These are phyloP conservation scores for Drosophila prolongata DNA, from an alignment of 2,888 invertebrate species.

Conservation along the genomic window DNA sequence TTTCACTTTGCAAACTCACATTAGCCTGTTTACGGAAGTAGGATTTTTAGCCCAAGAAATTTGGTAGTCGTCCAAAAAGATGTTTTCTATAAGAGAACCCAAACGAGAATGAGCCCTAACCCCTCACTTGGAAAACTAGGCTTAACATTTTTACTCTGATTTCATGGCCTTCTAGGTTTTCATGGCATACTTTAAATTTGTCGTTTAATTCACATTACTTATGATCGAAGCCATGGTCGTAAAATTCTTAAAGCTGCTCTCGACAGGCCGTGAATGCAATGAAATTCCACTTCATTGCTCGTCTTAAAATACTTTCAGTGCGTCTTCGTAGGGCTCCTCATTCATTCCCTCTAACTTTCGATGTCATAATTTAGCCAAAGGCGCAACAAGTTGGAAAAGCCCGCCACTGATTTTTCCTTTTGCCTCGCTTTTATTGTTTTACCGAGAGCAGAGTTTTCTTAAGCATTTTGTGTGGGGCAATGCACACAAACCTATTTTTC, in stretches of 20 bases:
- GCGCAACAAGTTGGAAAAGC: slow-evolving; percentile 38
- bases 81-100: slow-evolving; percentile 42
- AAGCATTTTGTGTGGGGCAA: slow-evolving; percentile 59
- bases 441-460: slow-evolving; percentile 45
- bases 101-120: slow-evolving; percentile 34
- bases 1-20: slow-evolving; percentile 35
- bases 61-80: slow-evolving; percentile 36
- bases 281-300: slow-evolving; percentile 59
- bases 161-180: slow-evolving; percentile 18
- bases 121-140: background rate
- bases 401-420: slow-evolving; percentile 17
- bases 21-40: slow-evolving; percentile 65
- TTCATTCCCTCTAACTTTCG: background rate
- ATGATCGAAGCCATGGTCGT: no score
- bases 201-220: no score
- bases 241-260: background rate
- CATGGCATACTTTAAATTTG: slow-evolving; percentile 1
- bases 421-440: slow-evolving; percentile 49
- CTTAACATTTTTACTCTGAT: background rate
- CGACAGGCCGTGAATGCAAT: slow-evolving; percentile 50
- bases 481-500: slow-evolving; percentile 35
- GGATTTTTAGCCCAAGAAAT: slow-evolving; percentile 39
- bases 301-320: slow-evolving; percentile 50
- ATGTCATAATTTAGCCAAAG: slow-evolving; percentile 41
- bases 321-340: slow-evolving; percentile 25